Evolutionary conservation across 2,113 vertebrate species (phyloP), one percentile per base, ranked within the genome.

Genomic region (Porphyrio hochstetteri): DNA sequence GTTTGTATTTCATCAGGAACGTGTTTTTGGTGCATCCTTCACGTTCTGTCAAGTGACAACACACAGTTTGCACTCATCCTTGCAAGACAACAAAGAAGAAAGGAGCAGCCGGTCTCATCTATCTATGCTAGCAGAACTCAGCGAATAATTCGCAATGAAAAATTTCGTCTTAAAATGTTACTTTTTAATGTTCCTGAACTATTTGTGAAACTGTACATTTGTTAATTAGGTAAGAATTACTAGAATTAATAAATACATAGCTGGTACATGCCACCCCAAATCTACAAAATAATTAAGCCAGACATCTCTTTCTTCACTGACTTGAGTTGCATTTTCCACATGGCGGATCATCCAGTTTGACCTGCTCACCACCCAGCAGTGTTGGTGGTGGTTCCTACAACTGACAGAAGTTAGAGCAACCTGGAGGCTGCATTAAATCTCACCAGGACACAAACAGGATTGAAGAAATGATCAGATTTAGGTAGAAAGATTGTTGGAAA

Each of bases 1-100:
- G 50, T 84, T 93, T 92, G 19, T 86, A 31, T 92, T 94, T 92
- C 76, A 68, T 36, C 44, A 52, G 35, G 36, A 95, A 63, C 0
- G 0, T 55, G 40, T 0, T 75, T 96, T 91, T 89, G 67, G 33
- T 8, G 28, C 28, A 90, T 65, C 60, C 78, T 90, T 93, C 50
- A 55, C 0, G 0, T 89, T 90, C 67, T 76, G 19, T 64, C 57
- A 46, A 81, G 59, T 80, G 75, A 80, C 33, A 92, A 76, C 24
- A 91, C 25, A 64, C 35, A 88, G 57, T 33, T 85, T 83, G 33
- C 60, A 63, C 16, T 88, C n/a, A 9, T 67, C 25, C 75, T 92
- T 88, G 52, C 56, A 74, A 82, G 82, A 52, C 21, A 83, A 56
- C 21, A 93, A 77, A 77, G 82, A 91, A 83, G 56, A 82, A 96